Conservation (phyloP, 1,140 invertebrate species). For the Pachypeltis micranthus region DNA sequence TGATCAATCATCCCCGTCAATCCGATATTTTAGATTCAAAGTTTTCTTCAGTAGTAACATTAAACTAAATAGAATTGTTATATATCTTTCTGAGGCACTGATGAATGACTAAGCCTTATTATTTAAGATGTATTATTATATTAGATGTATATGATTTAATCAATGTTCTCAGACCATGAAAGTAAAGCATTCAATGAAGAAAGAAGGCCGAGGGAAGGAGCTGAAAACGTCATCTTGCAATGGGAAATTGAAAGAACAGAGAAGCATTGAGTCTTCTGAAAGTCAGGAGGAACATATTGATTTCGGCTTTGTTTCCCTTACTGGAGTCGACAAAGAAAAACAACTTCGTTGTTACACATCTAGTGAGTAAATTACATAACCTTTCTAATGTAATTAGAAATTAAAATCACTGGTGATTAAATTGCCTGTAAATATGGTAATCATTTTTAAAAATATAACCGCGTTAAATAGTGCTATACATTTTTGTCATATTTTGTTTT, state of each 20-base stretch:
- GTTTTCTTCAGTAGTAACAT: no score
- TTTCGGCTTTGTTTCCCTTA: not conserved
- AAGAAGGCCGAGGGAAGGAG: not conserved
- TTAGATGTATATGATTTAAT: no score
- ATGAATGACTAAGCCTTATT: no score
- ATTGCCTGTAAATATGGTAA: not conserved
- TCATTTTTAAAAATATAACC: no score
- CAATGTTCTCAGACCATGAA: no score
- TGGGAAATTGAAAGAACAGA: not conserved
- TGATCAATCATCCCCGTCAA: no score
- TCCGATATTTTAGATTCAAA: no score
- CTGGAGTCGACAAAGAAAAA: not conserved
- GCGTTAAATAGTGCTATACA: no score
- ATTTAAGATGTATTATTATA: no score
- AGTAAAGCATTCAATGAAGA: not conserved
- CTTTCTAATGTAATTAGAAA: not conserved
- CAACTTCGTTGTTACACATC: not conserved
- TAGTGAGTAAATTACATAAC: not conserved
- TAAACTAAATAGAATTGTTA: no score
- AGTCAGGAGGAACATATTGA: not conserved
- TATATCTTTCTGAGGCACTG: no score
- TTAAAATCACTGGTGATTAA: not conserved
- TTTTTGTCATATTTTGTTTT: conserved; percentile 11
- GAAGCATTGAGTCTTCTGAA: not conserved
- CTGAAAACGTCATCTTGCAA: not conserved